Conservation (phyloP, 2,113 vertebrate species). For the Trematocara macrostoma region DNA sequence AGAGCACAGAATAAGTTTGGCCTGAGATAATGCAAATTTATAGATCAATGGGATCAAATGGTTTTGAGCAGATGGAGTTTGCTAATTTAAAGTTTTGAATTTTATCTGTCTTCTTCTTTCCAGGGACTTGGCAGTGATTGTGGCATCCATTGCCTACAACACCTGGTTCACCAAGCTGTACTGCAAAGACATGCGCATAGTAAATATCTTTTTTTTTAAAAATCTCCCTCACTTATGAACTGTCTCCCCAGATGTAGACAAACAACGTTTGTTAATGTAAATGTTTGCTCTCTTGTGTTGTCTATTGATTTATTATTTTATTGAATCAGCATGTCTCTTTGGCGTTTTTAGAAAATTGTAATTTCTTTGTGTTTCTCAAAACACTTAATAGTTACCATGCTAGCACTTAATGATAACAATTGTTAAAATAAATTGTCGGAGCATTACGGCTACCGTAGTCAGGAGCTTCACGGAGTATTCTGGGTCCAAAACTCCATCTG, state of each 20-base stretch:
- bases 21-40: conserved; percentile 44
- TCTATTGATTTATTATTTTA: not conserved
- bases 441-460: not conserved
- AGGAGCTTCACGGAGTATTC: not conserved
- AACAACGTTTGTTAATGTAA: not conserved
- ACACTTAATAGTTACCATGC: not conserved
- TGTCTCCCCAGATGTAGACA: not conserved
- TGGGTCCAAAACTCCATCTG: rapidly evolving
- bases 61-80: conserved; percentile 45
- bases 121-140: conserved; percentile 89
- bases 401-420: not conserved
- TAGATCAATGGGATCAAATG: conserved; percentile 47
- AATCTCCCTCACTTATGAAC: not conserved
- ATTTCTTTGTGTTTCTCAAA: not conserved
- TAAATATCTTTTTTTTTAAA: conserved; percentile 52
- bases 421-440: not conserved
- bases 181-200: conserved; percentile 87
- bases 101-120: conserved; percentile 25
- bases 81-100: conserved; percentile 33
- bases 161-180: conserved; percentile 90
- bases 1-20: conserved; percentile 31
- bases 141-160: conserved; percentile 89
- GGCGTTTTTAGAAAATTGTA: not conserved
- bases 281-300: not conserved
- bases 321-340: not conserved